Evolutionary conservation across 2,113 vertebrate genomes (phyloP), one percentile per base, ranked within the genome.

Genomic region (Tychaedon coryphoeus): DNA sequence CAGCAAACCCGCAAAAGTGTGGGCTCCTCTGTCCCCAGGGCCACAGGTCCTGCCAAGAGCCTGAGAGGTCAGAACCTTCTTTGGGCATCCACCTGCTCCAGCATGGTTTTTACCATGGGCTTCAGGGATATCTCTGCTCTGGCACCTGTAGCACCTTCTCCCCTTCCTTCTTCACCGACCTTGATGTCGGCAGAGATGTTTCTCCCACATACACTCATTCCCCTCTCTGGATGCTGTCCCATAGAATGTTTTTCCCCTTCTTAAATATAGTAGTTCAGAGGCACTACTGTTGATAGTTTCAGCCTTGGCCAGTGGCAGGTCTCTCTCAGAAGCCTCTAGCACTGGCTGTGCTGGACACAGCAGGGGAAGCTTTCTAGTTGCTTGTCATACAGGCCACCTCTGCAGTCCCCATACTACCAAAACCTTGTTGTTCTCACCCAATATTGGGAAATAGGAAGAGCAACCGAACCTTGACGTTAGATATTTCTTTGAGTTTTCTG

Each of bases 101-200:
- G 11, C 6, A 23, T 5, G 19, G 7, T 22, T 25, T 56, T 33
- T 40, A 9, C 13, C 2, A 9, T 0, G 2, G 25, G 3, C 23
- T 58, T 18, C 23, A 64, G 18, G 9, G 33, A 13, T 61, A 42
- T 61, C 19, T 48, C 24, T 66, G 17, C 66, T 69, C 29, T 4
- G 2, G 7, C 1, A 9, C 12, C 25, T 71, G 51, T 19, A 42
- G 5, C n/a, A 47, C 9, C 12, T 66, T 45, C 23, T 61, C 6
- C 5, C 3, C 3, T 10, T 51, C 5, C 33, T 51, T 47, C 25
- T 47, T 29, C n/a, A 20, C 8, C 1, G 4, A 29, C 6, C 25
- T 61, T 17, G 26, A 2, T 33, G 16, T 17, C 66, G 47, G n/a
- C 26, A 45, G 38, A 19, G 18, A 6, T 80, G 6, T 56, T 66